Conservation (phyloP, 2,797 vertebrate species). For the Sebastes glaucus region DNA sequence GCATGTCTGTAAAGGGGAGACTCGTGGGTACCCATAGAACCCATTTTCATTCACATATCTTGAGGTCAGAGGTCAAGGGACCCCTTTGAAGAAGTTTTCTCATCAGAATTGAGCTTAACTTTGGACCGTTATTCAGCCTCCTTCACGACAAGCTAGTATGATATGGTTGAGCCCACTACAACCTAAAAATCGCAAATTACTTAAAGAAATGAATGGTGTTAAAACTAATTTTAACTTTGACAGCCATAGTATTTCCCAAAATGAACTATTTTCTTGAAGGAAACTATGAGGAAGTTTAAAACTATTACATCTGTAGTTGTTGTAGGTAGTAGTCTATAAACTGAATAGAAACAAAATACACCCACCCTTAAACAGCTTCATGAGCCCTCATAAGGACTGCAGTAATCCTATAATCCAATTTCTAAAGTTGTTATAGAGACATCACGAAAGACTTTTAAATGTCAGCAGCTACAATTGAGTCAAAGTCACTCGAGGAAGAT, state of each 20-base stretch:
- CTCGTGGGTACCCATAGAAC: too few relatives aligned
- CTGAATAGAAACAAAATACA: not conserved
- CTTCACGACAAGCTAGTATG: too few relatives aligned
- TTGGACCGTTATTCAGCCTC: too few relatives aligned
- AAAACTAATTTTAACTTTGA: too few relatives aligned
- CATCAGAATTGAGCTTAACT: too few relatives aligned
- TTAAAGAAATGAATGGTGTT: too few relatives aligned
- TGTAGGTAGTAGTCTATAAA: not conserved
- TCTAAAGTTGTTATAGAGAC: not conserved
- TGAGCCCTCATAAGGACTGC: not conserved
- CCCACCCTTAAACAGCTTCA: not conserved
- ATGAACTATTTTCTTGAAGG: not conserved
- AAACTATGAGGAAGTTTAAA: not conserved
- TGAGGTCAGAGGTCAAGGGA: too few relatives aligned
- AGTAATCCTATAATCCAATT: not conserved
- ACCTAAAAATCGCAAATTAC: too few relatives aligned
- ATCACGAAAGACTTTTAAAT: not conserved
- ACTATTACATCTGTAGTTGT: not conserved
- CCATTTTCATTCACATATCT: too few relatives aligned
- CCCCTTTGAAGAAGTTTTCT: too few relatives aligned
- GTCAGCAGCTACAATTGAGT: slow-evolving; percentile 3
- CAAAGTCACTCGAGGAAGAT: slow-evolving; percentile 15
- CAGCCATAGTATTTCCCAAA: not conserved
- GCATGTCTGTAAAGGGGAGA: too few relatives aligned
- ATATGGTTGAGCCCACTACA: too few relatives aligned